A percentile compares a stretch with the other conserved stretches of the same genome.
phyloP scores from a whole-genome alignment of 2,797 vertebrate genomes.

The Lithobates sylvaticus region DNA sequence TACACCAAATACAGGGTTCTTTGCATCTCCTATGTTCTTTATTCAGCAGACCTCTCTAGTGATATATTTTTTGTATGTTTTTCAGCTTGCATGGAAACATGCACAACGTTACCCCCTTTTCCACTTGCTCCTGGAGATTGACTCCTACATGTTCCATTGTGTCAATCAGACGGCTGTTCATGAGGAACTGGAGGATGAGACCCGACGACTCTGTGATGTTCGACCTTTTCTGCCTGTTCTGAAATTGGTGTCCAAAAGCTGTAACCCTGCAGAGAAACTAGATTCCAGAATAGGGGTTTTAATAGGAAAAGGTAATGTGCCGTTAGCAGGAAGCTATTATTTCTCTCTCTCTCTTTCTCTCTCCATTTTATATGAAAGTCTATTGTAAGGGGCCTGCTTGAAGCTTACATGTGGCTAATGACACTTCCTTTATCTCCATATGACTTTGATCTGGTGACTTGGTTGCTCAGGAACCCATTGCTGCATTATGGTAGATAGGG shows the following conservation, averaged over 20 bases:
- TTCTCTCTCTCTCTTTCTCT: too few species aligned
- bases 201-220: slow-evolving; percentile 92
- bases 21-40: not conserved
- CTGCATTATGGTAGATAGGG: too few species aligned
- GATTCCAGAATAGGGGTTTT: slow-evolving; percentile 97
- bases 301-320: slow-evolving; percentile 92
- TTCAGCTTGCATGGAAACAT: slow-evolving; percentile 96
- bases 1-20: not conserved
- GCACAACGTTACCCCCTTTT: slow-evolving; percentile 94
- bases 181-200: slow-evolving; percentile 96
- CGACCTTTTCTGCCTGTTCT: slow-evolving; percentile 96
- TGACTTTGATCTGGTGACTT: too few species aligned
- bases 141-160: slow-evolving; percentile 97
- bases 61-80: not conserved
- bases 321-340: too few species aligned
- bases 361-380: too few species aligned
- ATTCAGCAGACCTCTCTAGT: not conserved
- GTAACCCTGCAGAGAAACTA: slow-evolving; percentile 92
- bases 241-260: slow-evolving; percentile 91
- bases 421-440: too few species aligned
- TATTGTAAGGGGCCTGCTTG: too few species aligned
- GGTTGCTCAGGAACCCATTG: too few species aligned
- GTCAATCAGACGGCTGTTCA: slow-evolving; percentile 97
- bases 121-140: slow-evolving; percentile 91
- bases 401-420: too few species aligned